phyloP scores from a whole-genome alignment of 2,797 vertebrate genomes.

The Aphelocoma californica region DNA sequence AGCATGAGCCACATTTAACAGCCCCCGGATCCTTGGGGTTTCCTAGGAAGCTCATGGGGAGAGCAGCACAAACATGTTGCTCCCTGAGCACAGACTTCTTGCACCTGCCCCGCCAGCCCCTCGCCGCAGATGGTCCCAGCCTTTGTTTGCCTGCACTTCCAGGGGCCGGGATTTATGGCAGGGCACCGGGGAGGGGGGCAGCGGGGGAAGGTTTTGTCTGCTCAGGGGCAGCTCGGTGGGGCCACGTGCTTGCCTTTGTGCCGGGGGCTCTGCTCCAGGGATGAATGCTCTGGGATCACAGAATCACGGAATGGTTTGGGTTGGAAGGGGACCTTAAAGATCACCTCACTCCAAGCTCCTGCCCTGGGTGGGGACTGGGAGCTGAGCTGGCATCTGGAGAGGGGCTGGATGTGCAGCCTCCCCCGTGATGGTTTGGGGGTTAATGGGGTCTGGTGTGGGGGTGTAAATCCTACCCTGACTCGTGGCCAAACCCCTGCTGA shows the following conservation, averaged over 20 bases:
- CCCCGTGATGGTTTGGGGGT: neutral
- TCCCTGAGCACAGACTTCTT: neutral
- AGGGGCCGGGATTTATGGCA: neutral
- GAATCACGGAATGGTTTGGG: accelerated
- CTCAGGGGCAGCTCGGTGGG: neutral
- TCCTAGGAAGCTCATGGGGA: neutral
- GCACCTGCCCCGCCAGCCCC: neutral
- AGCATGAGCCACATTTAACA: neutral
- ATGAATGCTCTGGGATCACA: accelerated
- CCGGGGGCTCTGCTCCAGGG: neutral
- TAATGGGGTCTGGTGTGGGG: accelerated
- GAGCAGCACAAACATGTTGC: neutral
- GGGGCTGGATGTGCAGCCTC: neutral
- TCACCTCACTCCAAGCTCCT: accelerated
- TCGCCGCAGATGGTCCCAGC: neutral
- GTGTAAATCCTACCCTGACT: neutral
- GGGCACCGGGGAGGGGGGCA: neutral
- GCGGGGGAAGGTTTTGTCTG: conserved; percentile 2
- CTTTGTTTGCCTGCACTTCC: neutral
- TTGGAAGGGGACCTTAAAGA: neutral
- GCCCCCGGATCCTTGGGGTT: neutral
- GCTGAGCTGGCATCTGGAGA: accelerated
- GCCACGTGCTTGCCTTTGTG: conserved; percentile 26
- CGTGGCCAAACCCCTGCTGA: accelerated
- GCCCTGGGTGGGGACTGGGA: neutral